Base-by-base conservation (phyloP, 2,113 vertebrate species). In the human region DNA sequence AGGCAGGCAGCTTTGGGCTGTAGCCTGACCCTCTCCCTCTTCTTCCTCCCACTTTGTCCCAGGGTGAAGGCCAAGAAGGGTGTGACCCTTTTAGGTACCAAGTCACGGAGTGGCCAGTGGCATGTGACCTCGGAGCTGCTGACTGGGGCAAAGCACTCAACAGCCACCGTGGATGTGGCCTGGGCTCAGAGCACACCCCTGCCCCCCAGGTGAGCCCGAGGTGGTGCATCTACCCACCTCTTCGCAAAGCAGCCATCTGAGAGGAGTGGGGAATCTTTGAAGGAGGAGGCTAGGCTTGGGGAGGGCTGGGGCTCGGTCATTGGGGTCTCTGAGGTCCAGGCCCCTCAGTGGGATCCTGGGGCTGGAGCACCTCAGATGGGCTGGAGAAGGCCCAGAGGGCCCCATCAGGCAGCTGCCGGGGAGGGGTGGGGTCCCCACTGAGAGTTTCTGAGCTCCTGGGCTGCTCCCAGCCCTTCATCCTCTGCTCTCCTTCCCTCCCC, bases 61-160 rank as follows among this genome's bases (percentile, higher is more conserved):
- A 99, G 99, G 98, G 99, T 99, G 98, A 99, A 99, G 98, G 99
- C 99, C 40, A 99, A 99, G 98, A 99, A 99, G 80, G 99, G 99
- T 0, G 99, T 99, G 97, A 99, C 99, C 98, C 99, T 99, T 96
- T 98, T 99, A 11, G 99, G 99, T 96, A 99, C 99, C 95, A 99
- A 98, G 97, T 99, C 99, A 0, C 99, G 99, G 98, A 99, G 98
- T 12, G 97, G 98, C 88, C 99, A 99, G 98, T 99, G 99, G 99
- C 99, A 99, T 8, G 99, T 99, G 98, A 99, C 99, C 93, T 99
- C 99, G 0, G 99, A 99, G 98, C 98, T 99, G 83, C 99, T 99
- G 98, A 99, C 99, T 0, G 99, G 99, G 0, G 99, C 99, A 97
- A 99, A 99, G 96, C 99, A 99, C 97, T 99, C 99, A 93, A 99